Evolutionary conservation across 2,797 vertebrate species (phyloP).

Genomic region (Phaenicophaeus curvirostris): DNA sequence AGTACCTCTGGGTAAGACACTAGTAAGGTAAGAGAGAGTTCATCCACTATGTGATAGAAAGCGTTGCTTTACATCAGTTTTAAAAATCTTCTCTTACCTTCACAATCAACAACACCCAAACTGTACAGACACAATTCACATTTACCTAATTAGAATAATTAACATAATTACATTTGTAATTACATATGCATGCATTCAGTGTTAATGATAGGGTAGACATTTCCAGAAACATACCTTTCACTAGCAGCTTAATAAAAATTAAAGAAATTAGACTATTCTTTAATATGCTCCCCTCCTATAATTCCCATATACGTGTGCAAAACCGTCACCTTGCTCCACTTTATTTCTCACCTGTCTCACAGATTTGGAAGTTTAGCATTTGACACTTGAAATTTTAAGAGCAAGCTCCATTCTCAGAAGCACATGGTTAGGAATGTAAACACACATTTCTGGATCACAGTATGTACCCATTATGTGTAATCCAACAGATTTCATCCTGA

Average conservation of each 20-base stretch:
- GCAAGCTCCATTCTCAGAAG: background rate
- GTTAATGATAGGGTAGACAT: background rate
- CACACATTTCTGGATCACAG: accelerated
- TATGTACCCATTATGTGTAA: background rate
- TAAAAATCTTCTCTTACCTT: constrained; percentile 30
- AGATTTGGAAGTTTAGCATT: background rate
- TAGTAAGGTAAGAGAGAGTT: constrained; percentile 22
- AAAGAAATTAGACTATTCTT: background rate
- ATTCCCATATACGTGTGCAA: background rate
- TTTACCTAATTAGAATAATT: constrained; percentile 32
- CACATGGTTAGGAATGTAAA: background rate
- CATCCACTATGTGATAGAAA: constrained; percentile 52
- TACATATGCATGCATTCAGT: background rate
- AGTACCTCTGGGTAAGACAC: constrained; percentile 45
- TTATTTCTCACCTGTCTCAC: background rate
- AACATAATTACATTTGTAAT: constrained; percentile 53
- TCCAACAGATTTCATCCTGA: background rate
- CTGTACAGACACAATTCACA: constrained; percentile 25
- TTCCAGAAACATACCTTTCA: background rate
- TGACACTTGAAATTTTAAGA: background rate
- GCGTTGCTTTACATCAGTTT: constrained; percentile 3
- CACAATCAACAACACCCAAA: constrained; percentile 47
- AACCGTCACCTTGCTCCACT: background rate
- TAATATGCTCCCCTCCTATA: background rate
- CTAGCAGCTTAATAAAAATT: background rate